Conservation (phyloP, 2,888 invertebrate species). For the Andrena praecox region DNA sequence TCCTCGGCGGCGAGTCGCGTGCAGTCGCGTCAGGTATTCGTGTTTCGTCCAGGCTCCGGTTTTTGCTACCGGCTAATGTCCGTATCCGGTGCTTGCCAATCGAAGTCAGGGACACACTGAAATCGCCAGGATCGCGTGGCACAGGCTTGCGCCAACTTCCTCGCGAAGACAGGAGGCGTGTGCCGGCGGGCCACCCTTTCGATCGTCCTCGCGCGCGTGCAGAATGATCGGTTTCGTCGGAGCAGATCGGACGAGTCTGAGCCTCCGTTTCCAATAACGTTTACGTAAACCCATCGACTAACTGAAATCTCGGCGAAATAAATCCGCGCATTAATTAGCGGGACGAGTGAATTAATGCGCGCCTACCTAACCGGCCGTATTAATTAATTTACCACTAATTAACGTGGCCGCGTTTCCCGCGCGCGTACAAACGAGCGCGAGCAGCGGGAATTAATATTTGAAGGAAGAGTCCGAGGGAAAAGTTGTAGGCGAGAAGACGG, state of each 20-base stretch:
- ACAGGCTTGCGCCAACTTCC: slow-evolving; percentile 22
- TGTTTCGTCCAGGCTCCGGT: slow-evolving; percentile 31
- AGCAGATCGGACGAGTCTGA: too few species aligned
- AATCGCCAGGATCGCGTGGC: slow-evolving; percentile 20
- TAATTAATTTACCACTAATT: slow-evolving; percentile 67
- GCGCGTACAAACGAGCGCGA: not conserved
- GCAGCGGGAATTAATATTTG: slow-evolving; percentile 27
- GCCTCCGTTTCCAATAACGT: not conserved
- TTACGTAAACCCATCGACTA: not conserved
- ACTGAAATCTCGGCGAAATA: slow-evolving; percentile 5
- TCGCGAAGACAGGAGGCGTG: not conserved
- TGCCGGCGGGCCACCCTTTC: not conserved
- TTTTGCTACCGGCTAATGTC: slow-evolving; percentile 16
- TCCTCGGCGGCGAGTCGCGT: slow-evolving; percentile 21
- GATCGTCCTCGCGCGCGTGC: not conserved
- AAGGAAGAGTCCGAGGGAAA: slow-evolving; percentile 15
- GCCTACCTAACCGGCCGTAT: slow-evolving; percentile 49
- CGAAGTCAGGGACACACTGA: slow-evolving; percentile 52
- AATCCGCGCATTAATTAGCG: slow-evolving; percentile 56
- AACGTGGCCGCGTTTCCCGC: slow-evolving; percentile 36
- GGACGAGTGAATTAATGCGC: slow-evolving; percentile 44
- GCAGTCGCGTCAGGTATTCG: slow-evolving; percentile 19
- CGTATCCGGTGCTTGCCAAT: slow-evolving; percentile 46
- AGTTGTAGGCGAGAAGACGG: slow-evolving; percentile 8
- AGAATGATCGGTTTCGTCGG: not conserved